A percentile compares a stretch with the other conserved stretches of the same genome.
phyloP scores from a whole-genome alignment of 1,140 invertebrate species.

The Homarus americanus region DNA sequence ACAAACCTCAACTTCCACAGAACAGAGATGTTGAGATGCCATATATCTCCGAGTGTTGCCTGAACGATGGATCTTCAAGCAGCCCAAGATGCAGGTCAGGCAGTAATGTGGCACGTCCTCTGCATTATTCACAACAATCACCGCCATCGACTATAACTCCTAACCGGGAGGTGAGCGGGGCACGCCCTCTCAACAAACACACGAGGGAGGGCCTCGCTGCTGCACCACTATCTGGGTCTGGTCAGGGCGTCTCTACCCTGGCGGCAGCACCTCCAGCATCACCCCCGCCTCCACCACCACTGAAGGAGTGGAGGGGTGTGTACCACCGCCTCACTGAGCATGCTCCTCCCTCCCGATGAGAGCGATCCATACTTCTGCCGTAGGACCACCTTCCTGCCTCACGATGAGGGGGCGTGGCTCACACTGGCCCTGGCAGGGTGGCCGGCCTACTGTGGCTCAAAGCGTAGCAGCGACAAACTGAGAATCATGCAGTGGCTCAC shows the following conservation, averaged over 20 bases:
- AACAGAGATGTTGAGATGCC: no score
- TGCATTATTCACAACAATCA: constrained; percentile 34
- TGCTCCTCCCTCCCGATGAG: constrained; percentile 3
- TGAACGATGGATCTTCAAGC: background rate
- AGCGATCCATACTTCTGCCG: constrained; percentile 30
- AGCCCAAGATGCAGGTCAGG: background rate
- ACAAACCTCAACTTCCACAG: background rate
- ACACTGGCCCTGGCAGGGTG: background rate
- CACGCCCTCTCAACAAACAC: background rate
- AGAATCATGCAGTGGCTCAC: no score
- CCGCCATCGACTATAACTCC: background rate
- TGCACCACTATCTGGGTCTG: background rate
- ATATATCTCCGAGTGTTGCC: background rate
- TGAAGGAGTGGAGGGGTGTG: background rate
- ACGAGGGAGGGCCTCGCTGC: background rate
- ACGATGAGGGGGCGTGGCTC: background rate
- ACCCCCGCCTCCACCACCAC: constrained; percentile 17
- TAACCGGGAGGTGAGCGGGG: background rate
- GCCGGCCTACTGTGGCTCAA: no score
- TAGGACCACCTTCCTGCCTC: constrained; percentile 21
- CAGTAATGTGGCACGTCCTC: background rate
- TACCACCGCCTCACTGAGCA: constrained; percentile 13
- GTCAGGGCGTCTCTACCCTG: background rate
- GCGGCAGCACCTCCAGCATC: constrained; percentile 2
- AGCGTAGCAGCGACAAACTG: no score